Conservation (phyloP, 2,113 vertebrate species). For the Mastomys natalensis region DNA sequence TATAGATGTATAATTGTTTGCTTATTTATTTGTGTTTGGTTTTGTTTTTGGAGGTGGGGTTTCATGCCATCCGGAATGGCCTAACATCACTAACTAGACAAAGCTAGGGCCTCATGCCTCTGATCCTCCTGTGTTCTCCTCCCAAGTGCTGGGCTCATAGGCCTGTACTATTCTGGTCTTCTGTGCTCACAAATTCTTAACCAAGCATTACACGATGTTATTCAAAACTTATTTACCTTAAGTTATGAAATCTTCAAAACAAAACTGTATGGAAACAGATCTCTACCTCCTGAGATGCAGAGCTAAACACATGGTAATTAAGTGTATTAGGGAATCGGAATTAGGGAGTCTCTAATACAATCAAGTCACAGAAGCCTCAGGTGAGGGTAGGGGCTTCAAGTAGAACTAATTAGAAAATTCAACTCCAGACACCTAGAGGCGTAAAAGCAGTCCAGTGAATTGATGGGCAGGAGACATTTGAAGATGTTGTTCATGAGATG, state of each 20-base stretch:
- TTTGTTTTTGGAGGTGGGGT: background rate
- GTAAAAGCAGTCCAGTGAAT: background rate
- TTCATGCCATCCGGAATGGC: background rate
- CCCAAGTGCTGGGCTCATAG: background rate
- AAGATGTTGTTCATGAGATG: background rate
- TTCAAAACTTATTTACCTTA: background rate
- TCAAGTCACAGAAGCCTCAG: background rate
- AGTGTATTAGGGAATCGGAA: background rate
- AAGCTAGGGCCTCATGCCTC: too few relatives aligned
- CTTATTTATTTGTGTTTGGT: background rate
- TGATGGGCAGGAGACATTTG: too few relatives aligned
- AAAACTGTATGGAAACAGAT: background rate
- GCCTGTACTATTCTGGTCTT: too few relatives aligned
- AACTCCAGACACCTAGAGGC: background rate
- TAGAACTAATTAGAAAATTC: background rate
- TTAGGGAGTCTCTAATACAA: background rate
- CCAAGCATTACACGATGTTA: background rate
- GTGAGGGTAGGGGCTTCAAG: rapidly evolving
- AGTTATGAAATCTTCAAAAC: background rate
- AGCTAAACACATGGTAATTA: background rate
- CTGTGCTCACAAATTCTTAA: background rate
- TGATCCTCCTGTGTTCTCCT: background rate
- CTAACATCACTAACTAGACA: background rate
- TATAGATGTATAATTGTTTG: background rate
- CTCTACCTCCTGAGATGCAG: background rate